Evolutionary conservation across 2,797 vertebrate genomes (phyloP), one percentile per base, ranked within the genome.

Genomic region (Oophaga sylvatica): DNA sequence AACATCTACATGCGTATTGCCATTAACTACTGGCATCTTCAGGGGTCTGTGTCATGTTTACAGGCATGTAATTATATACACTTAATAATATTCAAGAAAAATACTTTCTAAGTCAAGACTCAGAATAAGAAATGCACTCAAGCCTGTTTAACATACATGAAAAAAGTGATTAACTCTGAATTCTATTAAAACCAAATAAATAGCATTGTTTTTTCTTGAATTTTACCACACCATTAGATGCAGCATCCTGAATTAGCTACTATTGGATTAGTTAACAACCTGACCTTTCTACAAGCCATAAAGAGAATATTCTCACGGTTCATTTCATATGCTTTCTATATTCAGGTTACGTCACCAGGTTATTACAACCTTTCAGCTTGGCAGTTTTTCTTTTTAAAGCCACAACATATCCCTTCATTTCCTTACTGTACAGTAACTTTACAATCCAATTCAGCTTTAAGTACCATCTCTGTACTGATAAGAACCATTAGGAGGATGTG

Each of bases 401-500:
- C 19, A 75, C 45, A 75, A 53, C 10, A n/a, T n/a, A 73, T 29
- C 19, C 53, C 31, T 73, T 57, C 29, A 71, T 71, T 73, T n/a
- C 68, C 31, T 83, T 83, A 35, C 67, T 83, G 29, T 59, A 57
- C 17, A 70, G 62, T 56, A 11, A 56, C 45, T 56, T 68, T 82
- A 53, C 16, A 48, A 56, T 82, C 65, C 68, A 48, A 57, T 68
- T 70, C 67, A 68, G 48, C n/a, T 70, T 67, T 70, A 56, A 82
- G 65, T 35, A 73, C 31, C 67, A 41, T 83, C 68, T 71, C 53
- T 59, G 20, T 35, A 73, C 53, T 41, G 68, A 83, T 83, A 83
- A 83, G 81, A 83, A 60, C 67, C 81, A 83, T 83, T 73, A 83
- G 35, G 81, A 83, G 68, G 48, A 71, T 60, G 53, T 59, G 73